These are phyloP conservation scores for Otus sunia DNA, from an alignment of 2,113 vertebrate species.

Conservation along the genomic window DNA sequence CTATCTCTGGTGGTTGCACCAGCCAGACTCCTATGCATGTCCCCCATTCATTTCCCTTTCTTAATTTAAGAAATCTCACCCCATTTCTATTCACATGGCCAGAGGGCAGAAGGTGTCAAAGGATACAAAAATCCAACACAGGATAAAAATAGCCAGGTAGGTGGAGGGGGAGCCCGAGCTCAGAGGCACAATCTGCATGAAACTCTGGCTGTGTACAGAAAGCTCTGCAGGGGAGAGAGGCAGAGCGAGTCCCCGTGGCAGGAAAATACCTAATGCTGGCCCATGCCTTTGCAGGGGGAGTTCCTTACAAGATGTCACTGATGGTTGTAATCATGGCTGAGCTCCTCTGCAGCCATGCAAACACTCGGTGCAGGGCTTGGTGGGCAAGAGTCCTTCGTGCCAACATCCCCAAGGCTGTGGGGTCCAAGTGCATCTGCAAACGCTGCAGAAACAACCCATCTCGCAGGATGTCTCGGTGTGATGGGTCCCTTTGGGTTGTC, in stretches of 20 bases:
- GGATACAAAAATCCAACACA: not conserved
- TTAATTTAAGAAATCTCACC: not conserved
- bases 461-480: not conserved
- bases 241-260: not conserved
- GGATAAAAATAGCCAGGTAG: not conserved
- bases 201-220: not conserved
- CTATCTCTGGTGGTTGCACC: not conserved
- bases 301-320: not conserved
- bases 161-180: not conserved
- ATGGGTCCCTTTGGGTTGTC: not conserved
- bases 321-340: not conserved
- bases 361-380: not conserved
- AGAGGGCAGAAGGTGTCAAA: not conserved
- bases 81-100: not conserved
- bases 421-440: not conserved
- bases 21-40: not conserved
- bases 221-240: not conserved
- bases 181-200: not conserved
- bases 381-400: not conserved
- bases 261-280: not conserved
- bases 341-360: not conserved
- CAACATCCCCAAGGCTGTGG: accelerated
- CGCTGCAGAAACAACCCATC: not conserved
- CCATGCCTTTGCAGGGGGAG: not conserved
- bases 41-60: not conserved